Base-by-base conservation (phyloP, 1,140 invertebrate species). In the Popillia japonica region DNA sequence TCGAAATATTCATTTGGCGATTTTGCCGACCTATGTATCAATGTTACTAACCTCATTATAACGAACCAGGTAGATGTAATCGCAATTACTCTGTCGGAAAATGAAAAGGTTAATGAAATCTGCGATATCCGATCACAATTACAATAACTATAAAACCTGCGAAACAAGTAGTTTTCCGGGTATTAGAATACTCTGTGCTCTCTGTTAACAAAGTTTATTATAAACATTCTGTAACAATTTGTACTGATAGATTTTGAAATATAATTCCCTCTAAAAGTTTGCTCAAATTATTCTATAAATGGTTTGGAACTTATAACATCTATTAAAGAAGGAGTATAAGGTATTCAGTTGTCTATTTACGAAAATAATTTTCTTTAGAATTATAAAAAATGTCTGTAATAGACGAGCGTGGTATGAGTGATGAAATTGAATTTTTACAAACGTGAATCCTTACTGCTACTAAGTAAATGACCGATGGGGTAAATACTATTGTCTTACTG, bases 1-100 rank as follows among this genome's bases (percentile, higher is more conserved):
- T 55, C 48, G 14, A 55, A 55, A 55, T n/a, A 55, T 55, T 55
- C n/a, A 55, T 55, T 55, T 55, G n/a, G 14, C n/a, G n/a, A 55
- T 55, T 14, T 55, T 55, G 48, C 48, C 0, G 6, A 55, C 48
- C 48, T 55, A 55, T n/a, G n/a, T n/a, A n/a, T 17, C 48, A n/a
- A 55, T n/a, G 17, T 55, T 55, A n/a, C 14, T 55, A 55, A 55
- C 48, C 48, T 55, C 48, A 55, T 55, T 55, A 55, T 55, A 17
- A 55, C 17, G 14, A n/a, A 17, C 1, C 48, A 34, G 14, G 11
- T 3, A 17, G 6, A 55, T 17, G 17, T 55, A 55, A 55, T 55
- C 17, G 14, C 17, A 55, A 55, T 55, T 55, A 55, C 6, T 55
- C 48, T 55, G 6, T 3, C 17, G 48, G 17, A 55, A 55, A 55